Conservation (phyloP, 2,888 invertebrate species). For the Masnerella sp. region DNA sequence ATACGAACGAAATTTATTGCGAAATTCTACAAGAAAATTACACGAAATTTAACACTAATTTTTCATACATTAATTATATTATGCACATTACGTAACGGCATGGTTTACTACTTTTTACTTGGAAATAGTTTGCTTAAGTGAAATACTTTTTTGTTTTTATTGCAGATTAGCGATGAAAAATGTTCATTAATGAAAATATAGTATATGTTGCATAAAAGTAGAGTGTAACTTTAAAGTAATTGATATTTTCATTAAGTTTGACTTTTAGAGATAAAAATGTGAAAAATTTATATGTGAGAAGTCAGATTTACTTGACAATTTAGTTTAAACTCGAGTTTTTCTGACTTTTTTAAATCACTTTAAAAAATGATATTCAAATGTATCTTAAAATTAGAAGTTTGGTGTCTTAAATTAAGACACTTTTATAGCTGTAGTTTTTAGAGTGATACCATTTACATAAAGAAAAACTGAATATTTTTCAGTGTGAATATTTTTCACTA, state of each 20-base stretch:
- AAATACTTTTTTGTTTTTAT: slow-evolving; percentile 8
- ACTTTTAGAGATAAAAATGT: too few species aligned
- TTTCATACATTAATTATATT: slow-evolving; percentile 32
- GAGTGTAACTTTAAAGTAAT: slow-evolving; percentile 2
- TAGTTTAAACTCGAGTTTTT: too few species aligned
- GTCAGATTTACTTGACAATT: too few species aligned
- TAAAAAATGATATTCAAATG: too few species aligned
- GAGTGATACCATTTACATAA: too few species aligned
- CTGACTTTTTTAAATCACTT: too few species aligned
- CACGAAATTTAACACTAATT: slow-evolving; percentile 17
- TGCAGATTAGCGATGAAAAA: slow-evolving; percentile 7
- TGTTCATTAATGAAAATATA: slow-evolving; percentile 13
- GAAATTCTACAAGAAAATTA: slow-evolving; percentile 27
- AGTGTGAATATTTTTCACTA: too few species aligned
- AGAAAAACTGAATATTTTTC: too few species aligned
- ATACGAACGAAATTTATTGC: slow-evolving; percentile 21
- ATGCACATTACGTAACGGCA: neutral
- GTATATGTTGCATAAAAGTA: neutral
- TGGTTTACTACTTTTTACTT: slow-evolving; percentile 8
- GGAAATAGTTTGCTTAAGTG: neutral
- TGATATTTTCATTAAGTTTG: slow-evolving; percentile 2
- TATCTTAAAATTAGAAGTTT: too few species aligned
- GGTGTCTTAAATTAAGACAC: too few species aligned
- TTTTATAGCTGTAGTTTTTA: too few species aligned
- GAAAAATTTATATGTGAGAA: too few species aligned